Evolutionary conservation across 2,113 vertebrate genomes (phyloP).

Genomic region (Cervus canadensis): DNA sequence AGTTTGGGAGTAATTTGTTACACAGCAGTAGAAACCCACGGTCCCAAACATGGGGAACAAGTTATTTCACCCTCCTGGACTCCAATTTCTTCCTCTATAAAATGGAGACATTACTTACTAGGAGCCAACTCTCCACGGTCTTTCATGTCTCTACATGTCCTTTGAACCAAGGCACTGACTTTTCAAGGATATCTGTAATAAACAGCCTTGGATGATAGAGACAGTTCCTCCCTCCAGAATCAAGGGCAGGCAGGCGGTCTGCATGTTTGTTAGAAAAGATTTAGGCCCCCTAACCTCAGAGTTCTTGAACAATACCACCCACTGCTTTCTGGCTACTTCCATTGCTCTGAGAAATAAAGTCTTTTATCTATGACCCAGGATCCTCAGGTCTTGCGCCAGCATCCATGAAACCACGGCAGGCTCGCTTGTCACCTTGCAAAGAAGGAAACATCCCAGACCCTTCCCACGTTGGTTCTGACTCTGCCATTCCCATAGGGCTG

Average conservation of each 20-base stretch:
- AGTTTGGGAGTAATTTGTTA: neutral
- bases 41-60: neutral
- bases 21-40: neutral
- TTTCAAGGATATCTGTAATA: neutral
- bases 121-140: neutral
- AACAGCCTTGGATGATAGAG: neutral
- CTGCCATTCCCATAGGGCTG: fast-evolving
- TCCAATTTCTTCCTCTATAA: neutral
- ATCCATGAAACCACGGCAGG: neutral
- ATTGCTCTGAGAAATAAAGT: neutral
- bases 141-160: neutral
- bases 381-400: neutral
- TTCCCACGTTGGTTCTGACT: neutral
- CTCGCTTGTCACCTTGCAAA: neutral
- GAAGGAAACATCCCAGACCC: neutral
- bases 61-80: neutral
- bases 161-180: neutral
- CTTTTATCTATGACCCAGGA: neutral
- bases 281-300: neutral
- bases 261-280: neutral
- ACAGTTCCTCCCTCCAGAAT: neutral
- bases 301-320: neutral
- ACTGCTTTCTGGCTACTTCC: neutral
- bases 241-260: neutral
- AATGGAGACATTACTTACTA: neutral